Evolutionary conservation across 2,113 vertebrate genomes (phyloP).

Genomic region (Budorcas taxicolor): DNA sequence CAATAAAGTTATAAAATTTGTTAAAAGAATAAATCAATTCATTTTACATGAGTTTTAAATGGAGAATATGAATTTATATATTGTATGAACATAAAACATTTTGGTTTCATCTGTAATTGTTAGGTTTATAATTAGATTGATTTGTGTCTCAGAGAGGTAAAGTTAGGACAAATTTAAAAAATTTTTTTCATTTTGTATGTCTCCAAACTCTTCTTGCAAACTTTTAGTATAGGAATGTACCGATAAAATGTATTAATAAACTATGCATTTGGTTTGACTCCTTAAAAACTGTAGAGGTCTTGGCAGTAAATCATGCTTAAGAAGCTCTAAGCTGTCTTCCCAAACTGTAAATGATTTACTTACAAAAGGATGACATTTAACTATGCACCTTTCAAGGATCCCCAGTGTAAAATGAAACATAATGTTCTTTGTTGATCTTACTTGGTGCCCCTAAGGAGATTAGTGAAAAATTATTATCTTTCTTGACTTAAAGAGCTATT

Average conservation of each 20-base stretch:
- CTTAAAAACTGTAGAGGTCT: background rate
- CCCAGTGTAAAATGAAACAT: conserved; percentile 55
- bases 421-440: conserved; percentile 64
- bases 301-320: conserved; percentile 39
- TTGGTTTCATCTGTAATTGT: background rate
- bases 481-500: conserved; percentile 51
- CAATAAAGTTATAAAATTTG: background rate
- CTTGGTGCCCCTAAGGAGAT: conserved; percentile 25
- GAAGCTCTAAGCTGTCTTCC: conserved; percentile 13
- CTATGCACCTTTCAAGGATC: conserved; percentile 29
- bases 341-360: conserved; percentile 38
- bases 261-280: background rate
- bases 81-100: background rate
- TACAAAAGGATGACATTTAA: conserved; percentile 56
- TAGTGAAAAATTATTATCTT: conserved; percentile 63
- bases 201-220: background rate
- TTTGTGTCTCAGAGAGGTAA: background rate
- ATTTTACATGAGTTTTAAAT: background rate
- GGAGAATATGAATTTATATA: background rate
- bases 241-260: background rate
- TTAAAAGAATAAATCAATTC: background rate
- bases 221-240: background rate
- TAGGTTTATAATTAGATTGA: background rate
- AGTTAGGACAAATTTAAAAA: background rate
- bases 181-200: background rate